Conservation (phyloP, 2,113 vertebrate species). For the Loxodonta africana region DNA sequence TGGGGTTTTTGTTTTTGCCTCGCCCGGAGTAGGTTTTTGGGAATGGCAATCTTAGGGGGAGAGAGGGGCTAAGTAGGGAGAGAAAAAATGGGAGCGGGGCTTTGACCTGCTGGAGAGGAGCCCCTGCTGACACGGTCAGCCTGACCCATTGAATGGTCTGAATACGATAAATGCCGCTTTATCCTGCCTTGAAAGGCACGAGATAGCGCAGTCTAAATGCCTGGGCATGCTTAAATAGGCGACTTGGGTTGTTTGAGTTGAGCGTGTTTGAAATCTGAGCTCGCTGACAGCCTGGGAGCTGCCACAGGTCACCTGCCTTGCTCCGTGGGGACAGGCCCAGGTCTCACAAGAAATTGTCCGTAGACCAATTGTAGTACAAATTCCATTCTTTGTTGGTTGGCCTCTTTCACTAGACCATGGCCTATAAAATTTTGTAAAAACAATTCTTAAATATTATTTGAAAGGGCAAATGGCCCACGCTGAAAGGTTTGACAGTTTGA, state of each 20-base stretch:
- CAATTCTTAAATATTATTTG: slow-evolving; percentile 93
- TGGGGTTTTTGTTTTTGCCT: slow-evolving; percentile 64
- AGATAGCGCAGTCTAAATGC: slow-evolving; percentile 94
- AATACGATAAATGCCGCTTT: slow-evolving; percentile 97
- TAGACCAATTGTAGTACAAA: slow-evolving; percentile 91
- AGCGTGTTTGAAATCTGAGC: slow-evolving; percentile 94
- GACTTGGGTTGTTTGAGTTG: slow-evolving; percentile 91
- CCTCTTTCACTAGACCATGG: slow-evolving; percentile 90
- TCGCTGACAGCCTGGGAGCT: slow-evolving; percentile 91
- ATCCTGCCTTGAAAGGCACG: slow-evolving; percentile 92
- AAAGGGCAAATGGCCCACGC: slow-evolving; percentile 90
- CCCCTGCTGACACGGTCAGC: slow-evolving; percentile 90
- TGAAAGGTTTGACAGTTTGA: slow-evolving; percentile 92
- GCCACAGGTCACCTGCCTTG: slow-evolving; percentile 93
- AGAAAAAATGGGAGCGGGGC: slow-evolving; percentile 86
- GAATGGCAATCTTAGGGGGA: slow-evolving; percentile 68
- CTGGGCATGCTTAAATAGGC: slow-evolving; percentile 93
- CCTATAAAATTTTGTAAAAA: slow-evolving; percentile 93
- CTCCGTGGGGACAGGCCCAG: slow-evolving; percentile 88
- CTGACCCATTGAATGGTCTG: slow-evolving; percentile 95
- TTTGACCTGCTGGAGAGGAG: slow-evolving; percentile 90
- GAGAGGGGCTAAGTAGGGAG: slow-evolving; percentile 58
- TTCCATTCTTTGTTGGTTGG: slow-evolving; percentile 90
- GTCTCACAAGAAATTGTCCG: slow-evolving; percentile 90
- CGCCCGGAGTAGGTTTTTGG: slow-evolving; percentile 66